A percentile compares a stretch with the other conserved stretches of the same genome.
These are phyloP conservation scores for Staurois parvus DNA, from an alignment of 2,797 vertebrate species.

Conservation along the genomic window DNA sequence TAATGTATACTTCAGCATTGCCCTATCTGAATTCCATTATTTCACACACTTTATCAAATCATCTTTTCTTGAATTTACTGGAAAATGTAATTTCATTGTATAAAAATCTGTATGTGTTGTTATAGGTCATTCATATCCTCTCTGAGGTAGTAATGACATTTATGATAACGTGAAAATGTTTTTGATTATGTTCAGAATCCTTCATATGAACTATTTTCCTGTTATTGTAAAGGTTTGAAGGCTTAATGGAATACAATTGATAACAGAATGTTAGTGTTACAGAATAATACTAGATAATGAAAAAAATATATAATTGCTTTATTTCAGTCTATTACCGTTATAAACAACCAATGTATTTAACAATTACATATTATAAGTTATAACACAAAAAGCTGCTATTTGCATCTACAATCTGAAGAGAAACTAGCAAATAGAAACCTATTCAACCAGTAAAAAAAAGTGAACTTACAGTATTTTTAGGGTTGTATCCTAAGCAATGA, in stretches of 20 bases:
- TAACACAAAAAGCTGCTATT: too few species aligned
- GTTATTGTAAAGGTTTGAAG: background rate
- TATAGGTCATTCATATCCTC: conserved; percentile 5
- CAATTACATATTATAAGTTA: too few species aligned
- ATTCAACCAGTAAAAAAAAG: too few species aligned
- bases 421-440: too few species aligned
- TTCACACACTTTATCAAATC: conserved; percentile 11
- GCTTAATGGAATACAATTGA: background rate
- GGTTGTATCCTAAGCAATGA: too few species aligned
- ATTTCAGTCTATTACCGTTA: too few species aligned
- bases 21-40: background rate
- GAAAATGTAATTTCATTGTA: background rate
- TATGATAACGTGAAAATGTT: background rate
- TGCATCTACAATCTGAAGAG: too few species aligned
- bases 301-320: too few species aligned
- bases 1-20: conserved; percentile 3
- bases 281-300: too few species aligned
- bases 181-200: conserved; percentile 14
- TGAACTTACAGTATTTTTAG: too few species aligned
- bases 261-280: too few species aligned
- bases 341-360: too few species aligned
- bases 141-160: conserved; percentile 15
- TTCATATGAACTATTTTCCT: conserved; percentile 4
- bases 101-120: background rate
- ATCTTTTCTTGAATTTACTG: conserved; percentile 19